Conservation (phyloP, 2,797 vertebrate species). For the Esox lucius region DNA sequence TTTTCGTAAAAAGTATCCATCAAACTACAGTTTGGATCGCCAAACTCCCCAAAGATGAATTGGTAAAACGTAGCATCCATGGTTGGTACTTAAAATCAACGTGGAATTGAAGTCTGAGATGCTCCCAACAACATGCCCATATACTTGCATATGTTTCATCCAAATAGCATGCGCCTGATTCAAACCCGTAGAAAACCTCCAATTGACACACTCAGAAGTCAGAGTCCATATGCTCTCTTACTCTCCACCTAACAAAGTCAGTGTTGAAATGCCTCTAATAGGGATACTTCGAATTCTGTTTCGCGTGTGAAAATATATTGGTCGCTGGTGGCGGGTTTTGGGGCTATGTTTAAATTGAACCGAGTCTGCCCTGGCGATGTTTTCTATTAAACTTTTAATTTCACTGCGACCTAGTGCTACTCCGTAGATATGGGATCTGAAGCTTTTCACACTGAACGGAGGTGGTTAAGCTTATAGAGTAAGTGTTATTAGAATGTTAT, state of each 20-base stretch:
- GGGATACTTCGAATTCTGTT: no score
- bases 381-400: no score
- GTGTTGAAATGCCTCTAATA: not conserved
- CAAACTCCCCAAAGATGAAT: slow-evolving; percentile 83
- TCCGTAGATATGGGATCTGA: no score
- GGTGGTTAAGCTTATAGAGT: no score
- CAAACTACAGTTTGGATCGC: slow-evolving; percentile 91
- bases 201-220: slow-evolving; percentile 5
- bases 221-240: not conserved
- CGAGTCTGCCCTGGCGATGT: no score
- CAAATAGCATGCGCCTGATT: slow-evolving; percentile 12
- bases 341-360: no score
- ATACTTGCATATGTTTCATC: slow-evolving; percentile 3
- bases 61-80: slow-evolving; percentile 81
- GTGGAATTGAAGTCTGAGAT: not conserved
- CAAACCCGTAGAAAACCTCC: slow-evolving; percentile 16
- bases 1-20: slow-evolving; percentile 81
- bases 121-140: not conserved
- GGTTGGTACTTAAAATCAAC: not conserved
- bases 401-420: no score
- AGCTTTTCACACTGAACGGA: no score
- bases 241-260: not conserved
- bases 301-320: no score
- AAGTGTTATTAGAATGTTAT: no score
- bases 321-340: no score